Evolutionary conservation across 2,888 invertebrate genomes (phyloP).

Genomic region (Ligdia adustata): DNA sequence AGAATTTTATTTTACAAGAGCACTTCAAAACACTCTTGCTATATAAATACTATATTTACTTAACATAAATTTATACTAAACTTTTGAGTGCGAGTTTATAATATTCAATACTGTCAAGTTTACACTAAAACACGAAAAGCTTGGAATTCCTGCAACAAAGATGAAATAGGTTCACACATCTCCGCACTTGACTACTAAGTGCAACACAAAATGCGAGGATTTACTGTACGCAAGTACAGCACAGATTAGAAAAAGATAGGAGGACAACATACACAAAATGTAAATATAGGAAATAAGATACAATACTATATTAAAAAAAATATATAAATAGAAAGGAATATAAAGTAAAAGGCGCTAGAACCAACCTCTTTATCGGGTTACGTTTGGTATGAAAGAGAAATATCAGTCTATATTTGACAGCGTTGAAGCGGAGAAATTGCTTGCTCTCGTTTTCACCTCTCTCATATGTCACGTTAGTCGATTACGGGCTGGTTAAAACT

Average conservation of each 20-base stretch:
- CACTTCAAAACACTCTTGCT: neutral
- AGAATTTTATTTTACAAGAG: neutral
- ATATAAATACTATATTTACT: neutral
- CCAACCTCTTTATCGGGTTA: too few relatives aligned
- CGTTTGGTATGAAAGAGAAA: too few relatives aligned
- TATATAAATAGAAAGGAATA: too few relatives aligned
- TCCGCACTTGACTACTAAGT: neutral
- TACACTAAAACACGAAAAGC: neutral
- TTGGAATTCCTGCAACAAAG: slow-evolving; percentile 4
- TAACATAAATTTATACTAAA: neutral
- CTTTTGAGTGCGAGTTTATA: too few relatives aligned
- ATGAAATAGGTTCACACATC: slow-evolving; percentile 1
- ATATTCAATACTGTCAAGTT: neutral
- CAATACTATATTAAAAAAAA: too few relatives aligned
- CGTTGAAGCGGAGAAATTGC: too few relatives aligned
- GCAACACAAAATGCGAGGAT: neutral
- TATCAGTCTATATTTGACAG: too few relatives aligned
- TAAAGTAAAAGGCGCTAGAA: too few relatives aligned
- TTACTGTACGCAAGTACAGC: neutral
- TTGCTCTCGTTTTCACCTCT: too few relatives aligned
- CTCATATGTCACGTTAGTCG: too few relatives aligned
- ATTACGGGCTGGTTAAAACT: too few relatives aligned
- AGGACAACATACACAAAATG: neutral
- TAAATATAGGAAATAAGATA: too few relatives aligned
- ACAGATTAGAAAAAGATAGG: neutral